phyloP scores from a whole-genome alignment of 2,113 vertebrate genomes.

The Caretta caretta region DNA sequence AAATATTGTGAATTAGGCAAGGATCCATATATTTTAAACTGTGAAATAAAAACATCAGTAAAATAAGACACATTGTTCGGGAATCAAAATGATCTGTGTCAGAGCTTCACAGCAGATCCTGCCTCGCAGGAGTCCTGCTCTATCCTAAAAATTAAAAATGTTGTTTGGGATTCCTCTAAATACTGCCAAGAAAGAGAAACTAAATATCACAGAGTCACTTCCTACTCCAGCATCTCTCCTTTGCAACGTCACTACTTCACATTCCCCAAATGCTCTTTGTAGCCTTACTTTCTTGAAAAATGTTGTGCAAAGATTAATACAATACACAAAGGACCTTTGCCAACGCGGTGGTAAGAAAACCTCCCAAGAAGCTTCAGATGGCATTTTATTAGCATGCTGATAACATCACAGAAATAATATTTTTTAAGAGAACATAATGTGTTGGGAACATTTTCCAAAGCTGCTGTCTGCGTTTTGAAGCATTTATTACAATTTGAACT shows the following conservation, averaged over 20 bases:
- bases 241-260: conserved; percentile 37
- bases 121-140: conserved; percentile 53
- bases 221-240: conserved; percentile 32
- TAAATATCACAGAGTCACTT: conserved; percentile 45
- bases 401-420: conserved; percentile 15
- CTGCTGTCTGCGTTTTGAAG: conserved; percentile 33
- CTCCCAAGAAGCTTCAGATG: conserved; percentile 58
- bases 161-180: conserved; percentile 63
- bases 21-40: conserved; percentile 55
- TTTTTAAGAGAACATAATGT: not conserved
- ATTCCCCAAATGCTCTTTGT: conserved; percentile 30
- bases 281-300: conserved; percentile 43
- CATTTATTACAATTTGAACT: conserved; percentile 17
- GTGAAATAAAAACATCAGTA: conserved; percentile 48
- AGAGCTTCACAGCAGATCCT: conserved; percentile 55
- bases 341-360: conserved; percentile 30
- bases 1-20: conserved; percentile 52
- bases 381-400: conserved; percentile 19
- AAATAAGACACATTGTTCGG: conserved; percentile 65
- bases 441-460: not conserved
- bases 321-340: not conserved
- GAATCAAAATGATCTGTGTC: conserved; percentile 63
- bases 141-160: conserved; percentile 59
- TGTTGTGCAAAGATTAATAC: conserved; percentile 22
- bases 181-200: conserved; percentile 75